Base-by-base conservation (phyloP, 2,797 vertebrate species). In the Perodicticus potto region DNA sequence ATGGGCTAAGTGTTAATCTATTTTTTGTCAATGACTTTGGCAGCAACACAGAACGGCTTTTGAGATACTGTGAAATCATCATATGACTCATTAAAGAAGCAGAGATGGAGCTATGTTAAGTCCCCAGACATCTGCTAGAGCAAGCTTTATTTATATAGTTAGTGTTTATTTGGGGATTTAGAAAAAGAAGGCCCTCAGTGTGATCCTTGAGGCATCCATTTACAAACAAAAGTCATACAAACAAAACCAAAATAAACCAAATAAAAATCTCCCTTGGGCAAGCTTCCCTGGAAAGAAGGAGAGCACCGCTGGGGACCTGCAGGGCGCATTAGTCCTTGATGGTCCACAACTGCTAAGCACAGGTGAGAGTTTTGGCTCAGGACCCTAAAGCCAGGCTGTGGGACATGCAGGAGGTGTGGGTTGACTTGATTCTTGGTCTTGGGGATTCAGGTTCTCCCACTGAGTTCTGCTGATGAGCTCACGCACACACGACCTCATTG, bases 21-120 rank as follows among this genome's bases (percentile, higher is more conserved):
- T 92, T 92, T 96, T 95, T 90, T 96, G 89, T 97, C 93, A 95
- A 65, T 88, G 96, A 59, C 94, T 96, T 93, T 95, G 95, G 89
- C 77, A 93, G 53, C 7, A 69, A 49, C 61, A 70, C 40, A 81
- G 78, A 94, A 85, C 69, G 86, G 53, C 59, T 96, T 89, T 93
- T 69, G 78, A 89, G 89, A 95, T 80, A 55, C 34, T 83, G 59
- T 88, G 88, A 96, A 96, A 72, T 90, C 84, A 93, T 89, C 77
- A 16, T 73, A 85, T 95, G 96, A 94, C 72, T 97, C 89, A 95
- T 45, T 14, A 13, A 86, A 94, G 84, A 86, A 93, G 29, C 76
- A 87, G 80, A 67, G 34, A 93, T 72, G 55, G 81, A 87, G 61
- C 63, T 87, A 25, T 95, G 72, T 85, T 92, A 95, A 95, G 86